Conservation (phyloP, 2,113 vertebrate genomes). For the Calypte anna region DNA sequence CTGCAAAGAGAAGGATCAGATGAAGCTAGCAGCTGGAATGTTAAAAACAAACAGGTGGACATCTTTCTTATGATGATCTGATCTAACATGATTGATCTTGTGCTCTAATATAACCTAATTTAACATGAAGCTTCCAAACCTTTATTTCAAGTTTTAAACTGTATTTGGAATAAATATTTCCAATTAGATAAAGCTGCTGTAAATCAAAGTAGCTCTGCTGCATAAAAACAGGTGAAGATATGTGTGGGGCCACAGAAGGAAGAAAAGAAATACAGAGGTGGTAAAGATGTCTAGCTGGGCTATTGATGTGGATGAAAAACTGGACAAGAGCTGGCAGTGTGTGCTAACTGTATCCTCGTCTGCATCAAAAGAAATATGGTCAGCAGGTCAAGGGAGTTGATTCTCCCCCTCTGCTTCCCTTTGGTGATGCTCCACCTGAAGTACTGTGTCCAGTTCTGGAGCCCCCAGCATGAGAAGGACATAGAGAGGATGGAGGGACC, state of each 20-base stretch:
- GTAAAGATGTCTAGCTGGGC: neutral
- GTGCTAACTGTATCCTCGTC: accelerated
- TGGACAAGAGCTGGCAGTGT: neutral
- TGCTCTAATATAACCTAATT: neutral
- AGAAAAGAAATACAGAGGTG: neutral
- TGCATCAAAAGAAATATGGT: neutral
- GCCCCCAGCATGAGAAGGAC: accelerated
- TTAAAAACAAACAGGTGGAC: neutral
- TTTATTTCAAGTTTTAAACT: neutral
- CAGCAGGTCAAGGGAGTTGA: neutral
- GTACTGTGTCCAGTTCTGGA: neutral
- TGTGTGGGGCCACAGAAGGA: neutral
- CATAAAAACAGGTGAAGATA: neutral
- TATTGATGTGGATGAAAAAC: neutral
- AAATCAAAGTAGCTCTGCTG: neutral
- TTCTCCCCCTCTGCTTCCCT: neutral
- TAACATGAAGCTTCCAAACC: neutral
- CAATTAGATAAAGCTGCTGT: neutral
- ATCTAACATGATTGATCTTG: neutral
- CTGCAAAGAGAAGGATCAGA: neutral
- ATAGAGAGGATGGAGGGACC: accelerated
- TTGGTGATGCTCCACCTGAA: neutral
- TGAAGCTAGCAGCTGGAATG: neutral
- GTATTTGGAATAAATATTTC: neutral
- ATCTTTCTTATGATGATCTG: neutral